Conservation (phyloP, 2,888 invertebrate species). For the Ophion costatus region DNA sequence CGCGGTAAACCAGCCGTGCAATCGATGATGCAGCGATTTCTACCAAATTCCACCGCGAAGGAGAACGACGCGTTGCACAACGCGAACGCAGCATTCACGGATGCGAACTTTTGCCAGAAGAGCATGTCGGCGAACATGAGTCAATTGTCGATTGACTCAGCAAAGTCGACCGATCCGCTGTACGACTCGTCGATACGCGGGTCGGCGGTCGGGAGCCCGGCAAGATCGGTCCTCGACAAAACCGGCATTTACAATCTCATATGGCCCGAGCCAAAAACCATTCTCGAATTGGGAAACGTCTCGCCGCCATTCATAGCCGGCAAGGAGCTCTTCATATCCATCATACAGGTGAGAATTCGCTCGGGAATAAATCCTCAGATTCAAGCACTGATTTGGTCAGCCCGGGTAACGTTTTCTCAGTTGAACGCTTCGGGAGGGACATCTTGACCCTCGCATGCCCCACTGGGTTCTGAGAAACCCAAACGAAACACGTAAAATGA, state of each 20-base stretch:
- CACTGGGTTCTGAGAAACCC: no score
- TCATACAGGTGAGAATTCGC: constrained; percentile 78
- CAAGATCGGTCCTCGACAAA: constrained; percentile 72
- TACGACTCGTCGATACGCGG: constrained; percentile 77
- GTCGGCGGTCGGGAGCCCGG: constrained; percentile 75
- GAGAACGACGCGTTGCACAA: constrained; percentile 79
- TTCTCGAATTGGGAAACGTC: constrained; percentile 84
- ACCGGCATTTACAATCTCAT: constrained; percentile 80
- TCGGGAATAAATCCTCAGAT: background rate
- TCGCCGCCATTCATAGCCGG: constrained; percentile 82
- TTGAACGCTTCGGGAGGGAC: no score
- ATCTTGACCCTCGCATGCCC: no score
- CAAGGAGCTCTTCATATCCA: constrained; percentile 84
- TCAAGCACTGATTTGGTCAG: no score
- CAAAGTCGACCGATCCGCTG: constrained; percentile 79
- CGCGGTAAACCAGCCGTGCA: constrained; percentile 76
- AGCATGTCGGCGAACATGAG: constrained; percentile 78
- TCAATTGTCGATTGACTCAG: constrained; percentile 80
- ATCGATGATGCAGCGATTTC: constrained; percentile 75
- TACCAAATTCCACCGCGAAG: constrained; percentile 75
- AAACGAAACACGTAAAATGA: no score
- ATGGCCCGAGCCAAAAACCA: constrained; percentile 87
- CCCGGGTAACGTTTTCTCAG: no score
- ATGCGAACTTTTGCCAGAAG: constrained; percentile 77
- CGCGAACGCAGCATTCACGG: constrained; percentile 74